Evolutionary conservation across 1,140 invertebrate genomes (phyloP).

Genomic region (Panagrolaimus sp.): DNA sequence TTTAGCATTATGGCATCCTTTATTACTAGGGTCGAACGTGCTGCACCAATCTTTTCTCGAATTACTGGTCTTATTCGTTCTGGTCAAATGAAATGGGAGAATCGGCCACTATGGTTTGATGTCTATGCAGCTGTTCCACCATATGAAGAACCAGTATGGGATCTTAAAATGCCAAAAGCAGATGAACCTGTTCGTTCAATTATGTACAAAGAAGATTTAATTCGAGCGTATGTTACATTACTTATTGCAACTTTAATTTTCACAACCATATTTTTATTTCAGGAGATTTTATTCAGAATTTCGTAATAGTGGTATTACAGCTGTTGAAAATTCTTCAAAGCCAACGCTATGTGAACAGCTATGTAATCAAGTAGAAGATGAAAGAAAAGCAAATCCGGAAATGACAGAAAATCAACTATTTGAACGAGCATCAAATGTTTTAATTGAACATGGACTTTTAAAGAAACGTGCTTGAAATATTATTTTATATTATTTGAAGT

Average conservation of each 20-base stretch:
- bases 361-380: not conserved
- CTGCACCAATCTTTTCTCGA: conserved; percentile 19
- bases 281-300: not conserved
- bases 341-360: not conserved
- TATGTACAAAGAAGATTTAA: conserved; percentile 74
- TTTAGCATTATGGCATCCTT: conserved; percentile 25
- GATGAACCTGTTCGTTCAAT: conserved; percentile 65
- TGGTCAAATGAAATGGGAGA: conserved; percentile 70
- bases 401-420: not conserved
- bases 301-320: not conserved
- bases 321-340: not conserved
- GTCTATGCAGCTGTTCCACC: conserved; percentile 84
- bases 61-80: conserved; percentile 69
- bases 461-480: too few relatives aligned
- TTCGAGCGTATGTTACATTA: not conserved
- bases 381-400: not conserved
- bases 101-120: conserved; percentile 80
- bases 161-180: conserved; percentile 64
- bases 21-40: conserved; percentile 17
- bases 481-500: too few relatives aligned
- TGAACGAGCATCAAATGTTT: not conserved
- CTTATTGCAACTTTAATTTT: too few relatives aligned
- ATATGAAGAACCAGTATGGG: conserved; percentile 69
- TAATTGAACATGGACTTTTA: not conserved
- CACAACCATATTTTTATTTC: too few relatives aligned